These are phyloP conservation scores for Tachysurus fulvidraco DNA, from an alignment of 2,113 vertebrate genomes.

Conservation along the genomic window DNA sequence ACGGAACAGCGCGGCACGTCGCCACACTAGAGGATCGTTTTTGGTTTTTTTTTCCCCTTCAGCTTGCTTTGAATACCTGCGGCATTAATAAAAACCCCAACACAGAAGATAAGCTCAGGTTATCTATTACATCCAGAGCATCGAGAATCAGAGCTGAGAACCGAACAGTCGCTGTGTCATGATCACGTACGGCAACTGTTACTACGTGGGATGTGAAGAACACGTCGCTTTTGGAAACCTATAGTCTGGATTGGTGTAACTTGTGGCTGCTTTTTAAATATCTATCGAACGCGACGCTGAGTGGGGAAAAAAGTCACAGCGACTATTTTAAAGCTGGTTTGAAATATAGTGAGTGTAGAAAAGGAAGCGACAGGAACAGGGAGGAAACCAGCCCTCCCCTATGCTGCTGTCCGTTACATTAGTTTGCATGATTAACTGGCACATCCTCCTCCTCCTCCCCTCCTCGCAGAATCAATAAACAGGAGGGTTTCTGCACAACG, in stretches of 20 bases:
- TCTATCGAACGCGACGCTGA: background rate
- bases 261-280: constrained; percentile 1
- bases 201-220: background rate
- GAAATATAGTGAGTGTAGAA: background rate
- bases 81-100: background rate
- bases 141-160: background rate
- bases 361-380: constrained; percentile 27
- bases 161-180: background rate
- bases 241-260: background rate
- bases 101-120: background rate
- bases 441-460: constrained; percentile 30
- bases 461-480: constrained; percentile 65
- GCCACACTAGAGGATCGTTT: background rate
- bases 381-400: constrained; percentile 28
- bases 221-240: background rate
- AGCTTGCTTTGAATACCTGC: background rate
- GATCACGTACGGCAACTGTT: background rate
- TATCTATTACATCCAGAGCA: background rate
- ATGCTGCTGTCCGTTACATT: background rate
- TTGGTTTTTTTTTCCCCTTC: background rate
- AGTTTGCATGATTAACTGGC: constrained; percentile 53
- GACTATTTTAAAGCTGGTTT: constrained; percentile 17
- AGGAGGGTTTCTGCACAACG: constrained; percentile 53
- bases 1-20: background rate
- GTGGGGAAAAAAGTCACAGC: background rate